Conservation (phyloP, 1,140 invertebrate genomes). For the Scaptodrosophila lebanonensis region DNA sequence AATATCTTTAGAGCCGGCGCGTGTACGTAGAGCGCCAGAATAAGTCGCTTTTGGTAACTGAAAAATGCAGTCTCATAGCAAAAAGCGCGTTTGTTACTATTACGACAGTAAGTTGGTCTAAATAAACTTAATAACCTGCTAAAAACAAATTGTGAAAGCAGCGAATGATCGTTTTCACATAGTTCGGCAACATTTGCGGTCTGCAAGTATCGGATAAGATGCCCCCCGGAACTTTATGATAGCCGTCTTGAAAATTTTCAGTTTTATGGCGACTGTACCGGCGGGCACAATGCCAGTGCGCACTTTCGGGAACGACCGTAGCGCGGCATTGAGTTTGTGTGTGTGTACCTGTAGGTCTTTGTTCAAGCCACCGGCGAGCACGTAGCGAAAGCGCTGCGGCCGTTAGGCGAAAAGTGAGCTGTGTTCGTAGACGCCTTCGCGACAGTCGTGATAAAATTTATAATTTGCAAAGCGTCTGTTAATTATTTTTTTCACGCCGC, state of each 20-base stretch:
- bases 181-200: not conserved
- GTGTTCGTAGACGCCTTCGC: conserved; percentile 28
- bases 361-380: no score
- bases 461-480: conserved; percentile 46
- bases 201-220: no score
- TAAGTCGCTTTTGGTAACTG: no score
- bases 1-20: not conserved
- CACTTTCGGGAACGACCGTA: conserved; percentile 48
- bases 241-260: conserved; percentile 47
- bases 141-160: not conserved
- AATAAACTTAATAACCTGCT: not conserved
- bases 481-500: not conserved
- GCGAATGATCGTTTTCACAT: no score
- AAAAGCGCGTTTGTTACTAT: conserved; percentile 98
- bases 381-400: conserved; percentile 40
- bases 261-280: conserved; percentile 70
- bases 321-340: conserved; percentile 33
- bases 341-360: conserved; percentile 56
- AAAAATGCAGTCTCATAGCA: conserved; percentile 86
- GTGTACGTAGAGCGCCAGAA: not conserved
- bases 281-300: conserved; percentile 41
- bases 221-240: not conserved
- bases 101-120: conserved; percentile 95
- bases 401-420: conserved; percentile 39
- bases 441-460: conserved; percentile 49